Evolutionary conservation across 2,113 vertebrate species (phyloP).

Genomic region (Daphoenositta chrysoptera): DNA sequence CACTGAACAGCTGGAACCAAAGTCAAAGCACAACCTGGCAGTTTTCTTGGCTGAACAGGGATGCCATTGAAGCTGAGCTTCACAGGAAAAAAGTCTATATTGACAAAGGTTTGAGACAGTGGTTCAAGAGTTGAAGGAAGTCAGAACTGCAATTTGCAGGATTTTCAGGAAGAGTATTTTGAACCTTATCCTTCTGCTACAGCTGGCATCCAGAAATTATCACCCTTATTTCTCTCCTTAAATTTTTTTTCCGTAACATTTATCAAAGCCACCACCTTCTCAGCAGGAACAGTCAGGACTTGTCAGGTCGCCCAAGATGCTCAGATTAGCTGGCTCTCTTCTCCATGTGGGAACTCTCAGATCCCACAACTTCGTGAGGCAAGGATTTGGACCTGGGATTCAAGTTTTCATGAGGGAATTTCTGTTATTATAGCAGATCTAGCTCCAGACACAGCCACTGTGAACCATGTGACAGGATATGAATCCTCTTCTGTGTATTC

Average conservation of each 20-base stretch:
- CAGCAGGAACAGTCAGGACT: not conserved
- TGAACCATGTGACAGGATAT: not conserved
- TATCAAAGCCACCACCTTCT: not conserved
- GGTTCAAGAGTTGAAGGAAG: not conserved
- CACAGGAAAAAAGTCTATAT: not conserved
- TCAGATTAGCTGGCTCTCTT: not conserved
- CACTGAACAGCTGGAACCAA: conserved; percentile 45
- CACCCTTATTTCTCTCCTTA: not conserved
- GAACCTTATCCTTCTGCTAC: not conserved
- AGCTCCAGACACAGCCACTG: not conserved
- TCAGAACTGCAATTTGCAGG: not conserved
- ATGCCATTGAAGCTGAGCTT: not conserved
- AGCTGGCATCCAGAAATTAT: not conserved
- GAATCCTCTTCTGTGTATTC: not conserved
- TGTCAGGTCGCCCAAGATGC: not conserved
- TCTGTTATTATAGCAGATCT: not conserved
- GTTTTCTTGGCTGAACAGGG: conserved; percentile 10
- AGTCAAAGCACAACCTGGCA: conserved; percentile 44
- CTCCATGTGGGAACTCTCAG: not conserved
- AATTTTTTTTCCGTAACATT: not conserved
- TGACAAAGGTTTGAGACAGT: not conserved
- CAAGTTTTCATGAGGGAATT: not conserved
- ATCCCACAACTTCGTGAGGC: not conserved
- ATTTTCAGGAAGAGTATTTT: not conserved
- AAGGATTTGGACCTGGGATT: not conserved